Evolutionary conservation across 2,797 vertebrate genomes (phyloP).

Genomic region (Mormyrus hasselquistii): DNA sequence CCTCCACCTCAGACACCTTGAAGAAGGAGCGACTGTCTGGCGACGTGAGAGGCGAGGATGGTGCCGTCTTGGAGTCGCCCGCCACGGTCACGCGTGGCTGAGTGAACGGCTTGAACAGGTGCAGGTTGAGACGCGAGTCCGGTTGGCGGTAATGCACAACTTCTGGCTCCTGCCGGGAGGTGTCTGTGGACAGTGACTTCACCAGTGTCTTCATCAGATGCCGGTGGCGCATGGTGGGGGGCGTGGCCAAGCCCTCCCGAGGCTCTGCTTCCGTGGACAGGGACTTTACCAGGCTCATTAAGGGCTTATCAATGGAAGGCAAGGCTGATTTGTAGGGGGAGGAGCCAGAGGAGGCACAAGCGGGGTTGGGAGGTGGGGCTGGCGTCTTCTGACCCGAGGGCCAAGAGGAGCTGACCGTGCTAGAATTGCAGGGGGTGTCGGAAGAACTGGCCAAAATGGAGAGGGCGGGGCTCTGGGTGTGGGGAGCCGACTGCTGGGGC

Average conservation of each 20-base stretch:
- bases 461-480: constrained; percentile 50
- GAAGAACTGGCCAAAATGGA: constrained; percentile 48
- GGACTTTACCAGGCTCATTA: constrained; percentile 78
- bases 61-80: constrained; percentile 89
- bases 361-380: constrained; percentile 27
- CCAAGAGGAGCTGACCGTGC: constrained; percentile 45
- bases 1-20: constrained; percentile 94
- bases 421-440: constrained; percentile 46
- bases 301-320: constrained; percentile 74
- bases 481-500: constrained; percentile 10
- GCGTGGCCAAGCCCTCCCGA: constrained; percentile 57
- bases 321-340: constrained; percentile 71
- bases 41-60: constrained; percentile 81
- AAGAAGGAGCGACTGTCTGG: constrained; percentile 89
- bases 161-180: constrained; percentile 69
- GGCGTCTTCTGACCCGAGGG: constrained; percentile 58
- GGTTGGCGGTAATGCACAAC: constrained; percentile 63
- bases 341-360: constrained; percentile 61
- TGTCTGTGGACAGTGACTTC: constrained; percentile 92
- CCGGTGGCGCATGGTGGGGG: constrained; percentile 66
- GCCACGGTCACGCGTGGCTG: constrained; percentile 70
- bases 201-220: constrained; percentile 90
- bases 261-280: constrained; percentile 80
- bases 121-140: constrained; percentile 86
- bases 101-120: constrained; percentile 93